Conservation (phyloP, 53 echinoderm and acorn worm genomes). For the Hippasteria phrygiana region DNA sequence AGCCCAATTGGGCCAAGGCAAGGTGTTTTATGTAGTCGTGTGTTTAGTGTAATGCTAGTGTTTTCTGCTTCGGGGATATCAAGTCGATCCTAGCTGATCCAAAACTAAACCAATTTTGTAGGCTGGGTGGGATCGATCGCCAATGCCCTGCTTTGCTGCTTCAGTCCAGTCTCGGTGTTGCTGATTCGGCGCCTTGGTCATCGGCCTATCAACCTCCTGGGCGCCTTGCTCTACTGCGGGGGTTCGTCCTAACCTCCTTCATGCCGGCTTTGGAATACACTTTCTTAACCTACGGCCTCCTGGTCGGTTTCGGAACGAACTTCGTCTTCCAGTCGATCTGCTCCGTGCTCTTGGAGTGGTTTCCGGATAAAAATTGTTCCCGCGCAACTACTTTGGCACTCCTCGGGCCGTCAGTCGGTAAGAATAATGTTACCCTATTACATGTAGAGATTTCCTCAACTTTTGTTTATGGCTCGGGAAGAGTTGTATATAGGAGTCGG, state of each 20-base stretch:
- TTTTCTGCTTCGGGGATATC: too few relatives aligned
- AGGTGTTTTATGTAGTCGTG: too few relatives aligned
- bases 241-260: not conserved
- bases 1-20: too few relatives aligned
- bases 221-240: not conserved
- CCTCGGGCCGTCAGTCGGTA: not conserved
- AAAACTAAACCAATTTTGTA: too few relatives aligned
- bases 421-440: too few relatives aligned
- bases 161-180: not conserved
- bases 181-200: not conserved
- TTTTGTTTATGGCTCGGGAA: too few relatives aligned
- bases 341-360: not conserved
- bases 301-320: not conserved
- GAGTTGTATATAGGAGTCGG: too few relatives aligned
- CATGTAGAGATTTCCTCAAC: too few relatives aligned
- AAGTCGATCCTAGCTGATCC: too few relatives aligned
- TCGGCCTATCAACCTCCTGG: not conserved
- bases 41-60: too few relatives aligned
- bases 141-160: not conserved
- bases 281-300: not conserved
- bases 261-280: not conserved
- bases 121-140: conserved; percentile 1
- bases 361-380: not conserved
- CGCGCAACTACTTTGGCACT: not conserved
- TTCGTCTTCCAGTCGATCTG: not conserved